Evolutionary conservation across 2,888 invertebrate genomes (phyloP), one percentile per base, ranked within the genome.

Genomic region (Stegana nigrithorax): DNA sequence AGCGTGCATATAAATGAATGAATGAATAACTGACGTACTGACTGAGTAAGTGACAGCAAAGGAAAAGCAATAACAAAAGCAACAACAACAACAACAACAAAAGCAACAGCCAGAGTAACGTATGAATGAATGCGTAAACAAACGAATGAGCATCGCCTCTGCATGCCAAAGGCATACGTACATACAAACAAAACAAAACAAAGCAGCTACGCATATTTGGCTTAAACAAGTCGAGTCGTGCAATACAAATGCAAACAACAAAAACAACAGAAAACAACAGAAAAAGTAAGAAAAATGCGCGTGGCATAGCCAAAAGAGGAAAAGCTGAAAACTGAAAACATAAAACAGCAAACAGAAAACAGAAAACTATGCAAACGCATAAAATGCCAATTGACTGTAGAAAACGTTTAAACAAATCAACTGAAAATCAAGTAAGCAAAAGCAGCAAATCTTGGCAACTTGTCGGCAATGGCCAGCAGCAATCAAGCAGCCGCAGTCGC

Each of bases 311-410:
- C 72, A 75, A 78, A 78, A 66, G 39, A 57, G 44, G 32, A 47
- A 55, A 27, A 47, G 25, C 8, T n/a, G n/a, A n/a, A n/a, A n/a
- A n/a, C n/a, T 6, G 44, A 47, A 25, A 59, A 44, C 44, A 27
- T 26, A 36, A 32, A 12, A 17, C 6, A 21, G 32, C 39, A 39
- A 14, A 4, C 10, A 19, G 59, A 60, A 42, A 70, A 67, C 71
- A 67, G 71, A 67, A 69, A 68, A 70, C 58, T 21, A 23, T 2
- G 6, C 27, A 32, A 23, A 53, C 51, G 55, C 71, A 71, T 70
- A 67, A 76, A 80, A 78, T 81, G 79, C 78, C 78, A 81, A 78
- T 78, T 72, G 72, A 70, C 75, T 75, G 74, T 73, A 70, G 78
- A 73, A 17, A 14, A 26, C 69, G 67, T 64, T 69, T 74, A 78